These are phyloP conservation scores for Megamerina dolium DNA, from an alignment of 2,888 invertebrate genomes.

Conservation along the genomic window DNA sequence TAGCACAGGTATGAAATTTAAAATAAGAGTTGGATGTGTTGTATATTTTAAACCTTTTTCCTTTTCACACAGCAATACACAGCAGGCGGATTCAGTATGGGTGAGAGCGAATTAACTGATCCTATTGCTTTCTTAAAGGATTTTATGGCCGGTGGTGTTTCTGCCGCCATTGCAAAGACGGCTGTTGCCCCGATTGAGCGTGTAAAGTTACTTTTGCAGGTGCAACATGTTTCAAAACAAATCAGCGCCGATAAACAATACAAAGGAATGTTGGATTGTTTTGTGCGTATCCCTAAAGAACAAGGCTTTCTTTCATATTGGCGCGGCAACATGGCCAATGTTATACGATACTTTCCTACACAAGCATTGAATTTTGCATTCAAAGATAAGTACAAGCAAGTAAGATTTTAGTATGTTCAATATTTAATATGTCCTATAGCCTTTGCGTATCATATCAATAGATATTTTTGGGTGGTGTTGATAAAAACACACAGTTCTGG, in stretches of 20 bases:
- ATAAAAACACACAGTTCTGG: slow-evolving; percentile 81
- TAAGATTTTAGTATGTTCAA: background rate
- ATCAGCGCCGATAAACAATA: slow-evolving; percentile 74
- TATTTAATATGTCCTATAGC: no score
- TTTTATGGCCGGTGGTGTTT: slow-evolving; percentile 79
- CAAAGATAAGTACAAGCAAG: slow-evolving; percentile 79
- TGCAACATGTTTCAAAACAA: slow-evolving; percentile 81
- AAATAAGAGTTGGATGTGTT: no score
- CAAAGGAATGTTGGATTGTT: slow-evolving; percentile 75
- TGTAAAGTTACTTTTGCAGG: slow-evolving; percentile 83
- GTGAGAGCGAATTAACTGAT: slow-evolving; percentile 49
- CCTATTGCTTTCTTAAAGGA: slow-evolving; percentile 75
- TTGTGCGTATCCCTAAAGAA: slow-evolving; percentile 72
- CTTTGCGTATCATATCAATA: slow-evolving; percentile 1
- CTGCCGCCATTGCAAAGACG: slow-evolving; percentile 85
- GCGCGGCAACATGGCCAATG: slow-evolving; percentile 87
- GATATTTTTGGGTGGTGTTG: slow-evolving; percentile 53
- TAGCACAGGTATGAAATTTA: no score
- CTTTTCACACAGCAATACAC: background rate
- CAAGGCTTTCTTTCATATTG: slow-evolving; percentile 75
- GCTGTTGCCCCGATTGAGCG: slow-evolving; percentile 87
- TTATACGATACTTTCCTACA: slow-evolving; percentile 83
- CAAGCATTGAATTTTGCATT: slow-evolving; percentile 88
- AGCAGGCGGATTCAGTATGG: slow-evolving; percentile 11
- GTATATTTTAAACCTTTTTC: background rate